These are phyloP conservation scores for Pseudococcus viburni DNA, from an alignment of 2,888 invertebrate genomes.

Conservation along the genomic window DNA sequence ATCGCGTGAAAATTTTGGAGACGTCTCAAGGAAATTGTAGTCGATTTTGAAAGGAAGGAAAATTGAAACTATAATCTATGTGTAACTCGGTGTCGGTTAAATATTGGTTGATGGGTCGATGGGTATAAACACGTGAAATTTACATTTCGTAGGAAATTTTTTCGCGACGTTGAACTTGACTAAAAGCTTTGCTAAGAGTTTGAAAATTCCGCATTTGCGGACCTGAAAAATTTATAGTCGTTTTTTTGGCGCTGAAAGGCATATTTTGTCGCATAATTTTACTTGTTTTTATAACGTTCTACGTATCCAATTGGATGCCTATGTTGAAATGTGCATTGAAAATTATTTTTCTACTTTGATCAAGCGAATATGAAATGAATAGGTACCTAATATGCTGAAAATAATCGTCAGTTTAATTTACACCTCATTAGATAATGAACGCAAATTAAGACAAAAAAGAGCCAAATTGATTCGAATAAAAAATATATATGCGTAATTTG, in stretches of 20 bases:
- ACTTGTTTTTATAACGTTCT: no score
- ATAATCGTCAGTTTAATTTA: no score
- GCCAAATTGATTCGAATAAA: no score
- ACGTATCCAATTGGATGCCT: no score
- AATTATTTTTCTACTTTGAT: no score
- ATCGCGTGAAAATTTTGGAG: constrained; percentile 42
- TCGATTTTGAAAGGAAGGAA: constrained; percentile 13
- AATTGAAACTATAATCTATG: not conserved
- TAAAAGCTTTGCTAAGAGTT: not conserved
- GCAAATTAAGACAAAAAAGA: no score
- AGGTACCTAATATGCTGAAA: no score
- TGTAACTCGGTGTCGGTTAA: not conserved
- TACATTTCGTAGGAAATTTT: not conserved
- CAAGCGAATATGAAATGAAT: no score
- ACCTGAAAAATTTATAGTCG: not conserved
- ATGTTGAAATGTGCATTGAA: no score
- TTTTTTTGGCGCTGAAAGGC: not conserved
- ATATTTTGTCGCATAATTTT: not conserved
- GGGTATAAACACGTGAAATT: not conserved
- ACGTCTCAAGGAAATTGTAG: constrained; percentile 35
- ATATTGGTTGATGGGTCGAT: constrained; percentile 40
- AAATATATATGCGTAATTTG: no score
- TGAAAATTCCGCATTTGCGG: not conserved
- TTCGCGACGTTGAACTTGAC: not conserved
- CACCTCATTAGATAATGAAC: no score